Percentiles rank a stretch among this genome's conserved stretches.
These are phyloP conservation scores for Drosophila azteca DNA, from an alignment of 1,140 invertebrate genomes.

Conservation along the genomic window DNA sequence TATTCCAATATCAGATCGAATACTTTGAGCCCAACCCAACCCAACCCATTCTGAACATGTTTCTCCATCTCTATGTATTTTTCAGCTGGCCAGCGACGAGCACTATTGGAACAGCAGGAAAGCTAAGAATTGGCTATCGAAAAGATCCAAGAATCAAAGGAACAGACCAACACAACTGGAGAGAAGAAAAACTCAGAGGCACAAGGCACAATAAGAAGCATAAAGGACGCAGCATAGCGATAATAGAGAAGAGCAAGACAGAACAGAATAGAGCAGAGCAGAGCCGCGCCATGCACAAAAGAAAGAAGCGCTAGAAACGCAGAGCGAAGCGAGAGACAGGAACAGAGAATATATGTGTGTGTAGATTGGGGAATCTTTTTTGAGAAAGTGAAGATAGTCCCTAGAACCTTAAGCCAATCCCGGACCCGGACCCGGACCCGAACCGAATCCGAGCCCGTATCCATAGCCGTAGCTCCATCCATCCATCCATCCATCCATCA, in stretches of 20 bases:
- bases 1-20: no score
- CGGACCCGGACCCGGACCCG: neutral
- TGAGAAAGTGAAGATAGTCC: neutral
- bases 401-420: no score
- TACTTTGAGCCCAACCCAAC: neutral
- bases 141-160: neutral
- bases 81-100: conserved; percentile 43
- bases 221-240: neutral
- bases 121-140: no score
- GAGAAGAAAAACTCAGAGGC: neutral
- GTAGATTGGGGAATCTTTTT: no score
- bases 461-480: neutral
- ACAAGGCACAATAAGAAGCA: no score
- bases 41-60: neutral
- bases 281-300: conserved; percentile 68
- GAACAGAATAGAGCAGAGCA: neutral
- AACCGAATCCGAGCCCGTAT: neutral
- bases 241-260: neutral
- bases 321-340: neutral
- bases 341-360: no score
- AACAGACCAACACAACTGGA: neutral
- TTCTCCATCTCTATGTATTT: neutral
- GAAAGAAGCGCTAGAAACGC: conserved; percentile 60
- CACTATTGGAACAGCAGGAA: conserved; percentile 24
- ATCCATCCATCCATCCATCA: neutral